Evolutionary conservation across 2,113 vertebrate species (phyloP).

Genomic region (Bagarius yarrelli): DNA sequence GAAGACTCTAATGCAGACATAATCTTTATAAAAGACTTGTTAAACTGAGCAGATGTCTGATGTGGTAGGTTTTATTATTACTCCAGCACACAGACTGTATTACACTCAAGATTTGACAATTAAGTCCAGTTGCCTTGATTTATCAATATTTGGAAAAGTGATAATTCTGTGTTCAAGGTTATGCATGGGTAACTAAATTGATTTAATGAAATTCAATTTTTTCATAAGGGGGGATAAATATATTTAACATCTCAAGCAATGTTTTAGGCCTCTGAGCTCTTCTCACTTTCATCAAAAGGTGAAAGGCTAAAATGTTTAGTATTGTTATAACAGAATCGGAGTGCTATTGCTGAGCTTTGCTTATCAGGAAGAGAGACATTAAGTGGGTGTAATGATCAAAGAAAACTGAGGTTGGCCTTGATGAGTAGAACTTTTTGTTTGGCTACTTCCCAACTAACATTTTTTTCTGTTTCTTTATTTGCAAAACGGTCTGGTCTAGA

Average conservation of each 20-base stretch:
- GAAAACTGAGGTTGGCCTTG: slow-evolving; percentile 41
- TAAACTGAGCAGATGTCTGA: not conserved
- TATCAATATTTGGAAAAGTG: not conserved
- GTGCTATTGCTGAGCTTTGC: slow-evolving; percentile 22
- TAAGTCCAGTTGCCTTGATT: slow-evolving; percentile 26
- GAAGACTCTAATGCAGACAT: not conserved
- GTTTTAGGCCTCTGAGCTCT: not conserved
- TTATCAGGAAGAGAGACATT: slow-evolving; percentile 39
- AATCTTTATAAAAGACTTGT: not conserved
- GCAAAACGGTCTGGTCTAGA: slow-evolving; percentile 35
- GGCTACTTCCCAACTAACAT: slow-evolving; percentile 37
- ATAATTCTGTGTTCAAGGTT: not conserved
- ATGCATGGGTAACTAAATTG: no score
- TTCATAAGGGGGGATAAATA: no score
- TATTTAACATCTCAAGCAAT: not conserved
- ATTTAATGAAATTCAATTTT: no score
- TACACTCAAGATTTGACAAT: not conserved
- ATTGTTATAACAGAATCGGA: slow-evolving; percentile 10
- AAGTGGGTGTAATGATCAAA: slow-evolving; percentile 35
- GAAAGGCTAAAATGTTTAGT: slow-evolving; percentile 9
- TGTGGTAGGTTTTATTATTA: not conserved
- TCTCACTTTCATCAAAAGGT: not conserved
- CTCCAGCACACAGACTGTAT: not conserved
- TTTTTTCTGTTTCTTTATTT: slow-evolving; percentile 38
- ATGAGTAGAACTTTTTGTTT: slow-evolving; percentile 46